Conservation (phyloP, 2,113 vertebrate species). For the Rafetus swinhoei region DNA sequence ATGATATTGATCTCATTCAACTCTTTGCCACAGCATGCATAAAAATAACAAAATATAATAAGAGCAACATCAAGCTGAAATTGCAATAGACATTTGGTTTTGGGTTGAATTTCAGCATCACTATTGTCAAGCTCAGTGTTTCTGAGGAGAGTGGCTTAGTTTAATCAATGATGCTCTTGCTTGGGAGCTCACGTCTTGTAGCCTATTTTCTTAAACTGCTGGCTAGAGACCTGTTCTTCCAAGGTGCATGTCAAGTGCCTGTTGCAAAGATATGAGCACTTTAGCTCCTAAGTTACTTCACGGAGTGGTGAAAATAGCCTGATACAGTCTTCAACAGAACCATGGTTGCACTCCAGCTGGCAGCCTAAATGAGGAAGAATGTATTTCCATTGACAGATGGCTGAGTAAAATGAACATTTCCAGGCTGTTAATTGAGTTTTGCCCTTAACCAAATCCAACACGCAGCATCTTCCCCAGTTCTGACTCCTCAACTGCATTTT, state of each 20-base stretch:
- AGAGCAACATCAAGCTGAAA: neutral
- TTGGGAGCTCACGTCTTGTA: neutral
- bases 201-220: neutral
- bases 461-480: neutral
- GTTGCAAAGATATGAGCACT: neutral
- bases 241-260: neutral
- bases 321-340: neutral
- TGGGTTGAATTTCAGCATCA: neutral
- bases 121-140: neutral
- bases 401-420: neutral
- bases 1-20: neutral
- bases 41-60: neutral
- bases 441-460: neutral
- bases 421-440: neutral
- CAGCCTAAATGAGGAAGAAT: slow-evolving; percentile 49
- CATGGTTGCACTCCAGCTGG: neutral
- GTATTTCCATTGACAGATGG: slow-evolving; percentile 13
- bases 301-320: neutral
- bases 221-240: neutral
- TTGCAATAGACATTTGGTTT: neutral
- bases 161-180: neutral
- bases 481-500: neutral
- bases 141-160: neutral
- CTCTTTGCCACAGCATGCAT: neutral
- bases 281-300: neutral